Conservation (phyloP, 2,888 invertebrate species). For the Xestobium rufovillosum region DNA sequence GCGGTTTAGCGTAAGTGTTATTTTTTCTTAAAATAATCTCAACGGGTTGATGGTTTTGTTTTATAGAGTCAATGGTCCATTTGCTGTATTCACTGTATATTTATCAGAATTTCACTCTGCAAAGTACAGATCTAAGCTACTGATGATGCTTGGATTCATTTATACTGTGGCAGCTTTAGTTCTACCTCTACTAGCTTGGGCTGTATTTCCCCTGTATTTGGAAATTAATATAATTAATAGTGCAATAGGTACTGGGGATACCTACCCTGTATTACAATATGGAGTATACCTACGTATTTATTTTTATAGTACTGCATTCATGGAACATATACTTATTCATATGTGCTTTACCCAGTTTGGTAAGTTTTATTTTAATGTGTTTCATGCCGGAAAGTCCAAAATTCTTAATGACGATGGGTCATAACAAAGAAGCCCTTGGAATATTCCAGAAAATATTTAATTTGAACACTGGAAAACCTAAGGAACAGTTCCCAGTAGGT, state of each 20-base stretch:
- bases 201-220: conserved; percentile 56
- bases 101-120: conserved; percentile 63
- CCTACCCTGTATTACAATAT: no score
- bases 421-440: conserved; percentile 53
- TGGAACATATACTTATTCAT: conserved; percentile 53
- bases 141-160: conserved; percentile 56
- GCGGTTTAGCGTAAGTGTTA: conserved; percentile 30
- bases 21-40: no score
- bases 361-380: conserved; percentile 52
- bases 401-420: conserved; percentile 59
- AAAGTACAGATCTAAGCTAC: conserved; percentile 53
- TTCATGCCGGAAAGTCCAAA: conserved; percentile 67
- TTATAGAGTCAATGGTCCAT: conserved; percentile 57
- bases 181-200: conserved; percentile 63
- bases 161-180: conserved; percentile 54
- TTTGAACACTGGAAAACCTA: conserved; percentile 53
- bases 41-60: conserved; percentile 5
- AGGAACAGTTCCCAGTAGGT: conserved; percentile 56
- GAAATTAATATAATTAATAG: conserved; percentile 40
- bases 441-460: conserved; percentile 55
- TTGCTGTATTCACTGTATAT: conserved; percentile 61
- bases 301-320: conserved; percentile 44
- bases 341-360: conserved; percentile 54
- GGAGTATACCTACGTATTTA: conserved; percentile 4
- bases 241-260: no score